Percentiles rank a stretch among this genome's conserved stretches.
Conservation (phyloP, 2,888 invertebrate species). For the Ctena decussata region DNA sequence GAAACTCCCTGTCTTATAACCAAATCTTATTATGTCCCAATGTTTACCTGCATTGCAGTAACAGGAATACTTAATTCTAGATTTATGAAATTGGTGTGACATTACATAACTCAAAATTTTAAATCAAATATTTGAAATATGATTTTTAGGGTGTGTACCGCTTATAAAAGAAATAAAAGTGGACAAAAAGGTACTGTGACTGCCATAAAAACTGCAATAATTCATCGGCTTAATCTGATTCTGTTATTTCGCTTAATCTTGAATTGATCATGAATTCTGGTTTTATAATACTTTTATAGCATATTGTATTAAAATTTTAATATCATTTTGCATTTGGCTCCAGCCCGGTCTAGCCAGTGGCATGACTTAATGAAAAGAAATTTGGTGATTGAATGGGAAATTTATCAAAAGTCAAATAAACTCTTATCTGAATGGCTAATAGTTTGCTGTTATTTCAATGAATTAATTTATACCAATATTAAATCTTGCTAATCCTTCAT, state of each 20-base stretch:
- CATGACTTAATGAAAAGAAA: background rate
- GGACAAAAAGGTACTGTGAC: background rate
- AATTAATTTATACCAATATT: no score
- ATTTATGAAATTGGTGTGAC: background rate
- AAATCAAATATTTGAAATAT: background rate
- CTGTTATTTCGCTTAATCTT: background rate
- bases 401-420: background rate
- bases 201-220: no score
- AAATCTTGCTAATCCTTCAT: no score
- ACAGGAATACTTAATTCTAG: no score
- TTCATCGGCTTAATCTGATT: no score
- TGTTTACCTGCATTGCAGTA: no score
- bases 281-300: background rate
- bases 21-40: no score
- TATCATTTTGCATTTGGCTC: background rate
- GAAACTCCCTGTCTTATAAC: no score
- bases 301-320: background rate
- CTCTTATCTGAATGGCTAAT: background rate
- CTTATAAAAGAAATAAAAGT: background rate
- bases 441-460: no score
- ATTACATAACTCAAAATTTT: background rate
- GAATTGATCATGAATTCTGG: background rate
- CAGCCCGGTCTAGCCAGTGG: background rate
- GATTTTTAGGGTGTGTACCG: background rate
- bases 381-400: background rate